Percentiles rank a stretch among this genome's conserved stretches.
These are phyloP conservation scores for Cantharis nigra DNA, from an alignment of 2,888 invertebrate genomes.

Conservation along the genomic window DNA sequence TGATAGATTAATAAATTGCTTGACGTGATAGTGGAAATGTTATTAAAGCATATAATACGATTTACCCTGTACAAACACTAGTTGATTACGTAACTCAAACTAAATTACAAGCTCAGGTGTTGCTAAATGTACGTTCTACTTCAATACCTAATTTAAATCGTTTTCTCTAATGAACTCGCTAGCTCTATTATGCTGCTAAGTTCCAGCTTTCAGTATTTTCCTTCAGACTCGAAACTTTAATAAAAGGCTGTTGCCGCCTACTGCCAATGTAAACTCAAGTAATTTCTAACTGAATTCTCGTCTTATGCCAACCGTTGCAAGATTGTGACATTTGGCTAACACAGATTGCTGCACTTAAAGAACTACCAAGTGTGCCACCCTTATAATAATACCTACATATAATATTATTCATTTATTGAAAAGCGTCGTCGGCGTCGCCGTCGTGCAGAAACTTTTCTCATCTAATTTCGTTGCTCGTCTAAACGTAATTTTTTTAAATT, in stretches of 20 bases:
- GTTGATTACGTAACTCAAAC: constrained; percentile 25
- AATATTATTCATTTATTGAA: not conserved
- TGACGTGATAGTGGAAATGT: not conserved
- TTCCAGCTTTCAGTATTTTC: constrained; percentile 22
- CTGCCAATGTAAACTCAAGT: constrained; percentile 14
- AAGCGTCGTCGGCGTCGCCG: not conserved
- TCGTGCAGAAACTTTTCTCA: not conserved
- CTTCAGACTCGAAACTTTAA: constrained; percentile 19
- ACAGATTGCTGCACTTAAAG: not conserved
- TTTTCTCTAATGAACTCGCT: constrained; percentile 29
- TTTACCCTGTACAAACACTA: constrained; percentile 4
- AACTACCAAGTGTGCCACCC: not conserved
- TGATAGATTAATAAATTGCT: not conserved
- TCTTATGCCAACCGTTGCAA: not conserved
- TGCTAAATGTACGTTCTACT: constrained; percentile 20
- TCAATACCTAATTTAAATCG: constrained; percentile 30
- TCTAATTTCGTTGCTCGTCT: not conserved
- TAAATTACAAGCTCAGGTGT: constrained; percentile 30
- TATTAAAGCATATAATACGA: not conserved
- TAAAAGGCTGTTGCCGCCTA: constrained; percentile 15
- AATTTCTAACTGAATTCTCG: constrained; percentile 13
- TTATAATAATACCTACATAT: not conserved
- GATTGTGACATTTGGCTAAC: constrained; percentile 16
- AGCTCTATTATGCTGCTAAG: constrained; percentile 20
- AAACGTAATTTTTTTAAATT: not conserved